Conservation (phyloP, 1,140 invertebrate genomes). For the Trachymyrmex septentrionalis region DNA sequence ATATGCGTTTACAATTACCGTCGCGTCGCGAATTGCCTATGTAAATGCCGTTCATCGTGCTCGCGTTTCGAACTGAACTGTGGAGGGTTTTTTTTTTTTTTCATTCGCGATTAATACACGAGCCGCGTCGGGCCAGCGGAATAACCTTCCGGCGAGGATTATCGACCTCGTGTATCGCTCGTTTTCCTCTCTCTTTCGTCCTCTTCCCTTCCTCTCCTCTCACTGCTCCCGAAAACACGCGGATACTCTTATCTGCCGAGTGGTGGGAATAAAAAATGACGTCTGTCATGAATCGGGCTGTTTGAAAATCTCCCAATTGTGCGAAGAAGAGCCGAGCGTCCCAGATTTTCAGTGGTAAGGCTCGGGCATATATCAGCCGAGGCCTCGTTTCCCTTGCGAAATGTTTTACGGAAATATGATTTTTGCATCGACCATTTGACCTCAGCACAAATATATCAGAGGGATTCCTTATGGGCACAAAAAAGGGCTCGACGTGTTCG, state of each 20-base stretch:
- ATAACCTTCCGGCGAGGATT: constrained; percentile 27
- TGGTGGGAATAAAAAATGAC: constrained; percentile 52
- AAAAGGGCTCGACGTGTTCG: neutral
- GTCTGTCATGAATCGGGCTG: constrained; percentile 50
- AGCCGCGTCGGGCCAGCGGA: neutral
- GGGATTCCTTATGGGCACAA: neutral
- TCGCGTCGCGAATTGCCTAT: constrained; percentile 49
- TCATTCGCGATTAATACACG: constrained; percentile 33
- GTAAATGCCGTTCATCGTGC: constrained; percentile 37
- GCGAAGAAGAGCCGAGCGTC: constrained; percentile 21
- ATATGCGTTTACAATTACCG: constrained; percentile 60
- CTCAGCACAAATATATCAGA: constrained; percentile 21
- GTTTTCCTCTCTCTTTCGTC: neutral
- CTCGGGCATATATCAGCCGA: constrained; percentile 51
- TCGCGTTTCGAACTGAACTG: constrained; percentile 19
- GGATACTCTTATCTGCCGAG: constrained; percentile 40
- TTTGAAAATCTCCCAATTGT: constrained; percentile 50
- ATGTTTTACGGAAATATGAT: constrained; percentile 41
- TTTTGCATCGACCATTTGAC: constrained; percentile 22
- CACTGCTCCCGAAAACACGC: constrained; percentile 13
- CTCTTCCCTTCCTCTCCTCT: neutral
- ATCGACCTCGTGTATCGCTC: constrained; percentile 41
- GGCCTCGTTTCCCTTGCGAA: constrained; percentile 16
- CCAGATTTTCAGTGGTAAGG: constrained; percentile 51
- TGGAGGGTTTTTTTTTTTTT: constrained; percentile 33